Conservation (phyloP, 2,113 vertebrate species). For the Antennarius striatus region DNA sequence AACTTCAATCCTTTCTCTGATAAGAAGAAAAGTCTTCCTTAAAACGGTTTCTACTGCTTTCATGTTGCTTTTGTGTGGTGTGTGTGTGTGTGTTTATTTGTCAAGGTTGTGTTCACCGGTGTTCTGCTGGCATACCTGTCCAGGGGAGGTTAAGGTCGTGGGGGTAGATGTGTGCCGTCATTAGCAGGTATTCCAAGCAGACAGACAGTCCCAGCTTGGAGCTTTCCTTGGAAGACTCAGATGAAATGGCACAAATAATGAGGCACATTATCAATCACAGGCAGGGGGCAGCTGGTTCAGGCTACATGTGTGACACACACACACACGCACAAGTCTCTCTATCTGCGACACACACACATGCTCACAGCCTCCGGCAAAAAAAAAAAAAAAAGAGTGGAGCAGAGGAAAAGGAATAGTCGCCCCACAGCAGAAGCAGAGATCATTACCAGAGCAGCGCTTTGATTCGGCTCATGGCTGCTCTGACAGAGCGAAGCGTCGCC, state of each 20-base stretch:
- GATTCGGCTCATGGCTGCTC: conserved; percentile 32
- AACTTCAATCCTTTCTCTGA: too few relatives aligned
- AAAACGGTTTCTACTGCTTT: too few relatives aligned
- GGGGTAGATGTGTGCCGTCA: conserved; percentile 9
- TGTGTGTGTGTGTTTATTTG: too few relatives aligned
- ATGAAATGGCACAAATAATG: conserved; percentile 75
- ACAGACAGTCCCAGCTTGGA: conserved; percentile 67
- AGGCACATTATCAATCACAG: conserved; percentile 74
- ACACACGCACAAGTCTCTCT: not conserved
- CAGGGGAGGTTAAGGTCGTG: not conserved
- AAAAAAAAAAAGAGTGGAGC: conserved; percentile 17
- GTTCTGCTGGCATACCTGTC: too few relatives aligned
- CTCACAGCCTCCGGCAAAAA: conserved; percentile 10
- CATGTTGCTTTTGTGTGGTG: too few relatives aligned
- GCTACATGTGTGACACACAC: conserved; percentile 3
- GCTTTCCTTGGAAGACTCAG: conserved; percentile 59
- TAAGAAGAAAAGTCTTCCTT: too few relatives aligned
- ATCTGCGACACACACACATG: not conserved
- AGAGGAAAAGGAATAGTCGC: conserved; percentile 15
- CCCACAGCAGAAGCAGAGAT: conserved; percentile 40
- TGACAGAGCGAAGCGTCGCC: conserved; percentile 36
- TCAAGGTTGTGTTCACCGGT: too few relatives aligned
- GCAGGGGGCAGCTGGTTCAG: conserved; percentile 53
- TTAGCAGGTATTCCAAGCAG: conserved; percentile 69
- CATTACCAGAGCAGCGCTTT: conserved; percentile 31